A percentile compares a stretch with the other conserved stretches of the same genome.
Evolutionary conservation across 2,113 vertebrate species (phyloP).

Genomic region (Theropithecus gelada): DNA sequence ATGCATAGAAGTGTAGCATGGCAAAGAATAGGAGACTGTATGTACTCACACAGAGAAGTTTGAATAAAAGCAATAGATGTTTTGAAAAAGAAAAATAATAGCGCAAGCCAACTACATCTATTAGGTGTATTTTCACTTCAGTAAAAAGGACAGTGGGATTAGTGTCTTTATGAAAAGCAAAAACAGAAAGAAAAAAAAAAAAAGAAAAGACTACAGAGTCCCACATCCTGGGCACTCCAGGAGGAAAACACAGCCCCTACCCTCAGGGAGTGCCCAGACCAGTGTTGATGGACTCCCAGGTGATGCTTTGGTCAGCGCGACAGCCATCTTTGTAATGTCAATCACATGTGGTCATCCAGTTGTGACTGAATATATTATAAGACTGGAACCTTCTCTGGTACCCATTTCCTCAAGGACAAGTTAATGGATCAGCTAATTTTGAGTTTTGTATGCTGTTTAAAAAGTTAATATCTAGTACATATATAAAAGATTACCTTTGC

Average conservation of each 20-base stretch:
- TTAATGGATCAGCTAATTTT: background rate
- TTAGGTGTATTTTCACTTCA: background rate
- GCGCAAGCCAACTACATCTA: background rate
- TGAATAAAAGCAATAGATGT: background rate
- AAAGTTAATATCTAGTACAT: background rate
- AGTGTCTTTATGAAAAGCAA: too few relatives aligned
- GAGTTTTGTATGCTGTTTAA: background rate
- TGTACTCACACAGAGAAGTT: background rate
- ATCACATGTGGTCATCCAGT: background rate
- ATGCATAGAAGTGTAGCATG: background rate
- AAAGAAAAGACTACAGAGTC: too few relatives aligned
- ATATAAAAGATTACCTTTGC: constrained; percentile 3
- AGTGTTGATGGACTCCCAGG: background rate
- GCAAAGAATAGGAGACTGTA: background rate
- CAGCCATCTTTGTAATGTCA: background rate
- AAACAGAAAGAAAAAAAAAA: too few relatives aligned
- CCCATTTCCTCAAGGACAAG: background rate
- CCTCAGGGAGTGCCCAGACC: background rate
- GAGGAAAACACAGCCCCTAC: rapidly evolving
- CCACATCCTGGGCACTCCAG: background rate
- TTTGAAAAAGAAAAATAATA: background rate
- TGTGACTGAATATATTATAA: background rate
- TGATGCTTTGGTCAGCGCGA: background rate
- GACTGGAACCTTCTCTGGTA: background rate
- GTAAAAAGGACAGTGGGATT: background rate